Percentiles rank a stretch among this genome's conserved stretches.
These are phyloP conservation scores for Megalurothrips usitatus DNA, from an alignment of 2,888 invertebrate species.

Conservation along the genomic window DNA sequence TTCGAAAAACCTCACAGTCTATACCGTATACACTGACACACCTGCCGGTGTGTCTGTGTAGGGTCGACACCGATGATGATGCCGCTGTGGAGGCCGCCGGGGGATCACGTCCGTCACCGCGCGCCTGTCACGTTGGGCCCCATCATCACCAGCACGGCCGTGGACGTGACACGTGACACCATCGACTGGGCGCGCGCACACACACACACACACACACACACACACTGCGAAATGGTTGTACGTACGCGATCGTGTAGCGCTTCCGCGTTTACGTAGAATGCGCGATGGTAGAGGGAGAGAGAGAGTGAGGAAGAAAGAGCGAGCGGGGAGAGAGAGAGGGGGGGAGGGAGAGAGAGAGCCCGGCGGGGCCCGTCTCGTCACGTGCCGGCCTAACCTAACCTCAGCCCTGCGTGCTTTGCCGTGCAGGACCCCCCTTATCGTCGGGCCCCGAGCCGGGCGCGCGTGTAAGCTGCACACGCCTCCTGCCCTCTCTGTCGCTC, in stretches of 20 bases:
- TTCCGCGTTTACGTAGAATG: not conserved
- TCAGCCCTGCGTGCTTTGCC: not conserved
- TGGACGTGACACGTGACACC: not conserved
- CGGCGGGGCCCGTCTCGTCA: not conserved
- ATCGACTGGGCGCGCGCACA: not conserved
- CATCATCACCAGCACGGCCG: not conserved
- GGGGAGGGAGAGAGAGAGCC: not conserved
- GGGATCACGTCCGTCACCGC: not conserved
- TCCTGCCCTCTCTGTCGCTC: too few relatives aligned
- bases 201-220: constrained; percentile 19
- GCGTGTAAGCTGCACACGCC: not conserved
- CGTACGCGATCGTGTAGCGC: not conserved
- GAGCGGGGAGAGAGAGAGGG: not conserved
- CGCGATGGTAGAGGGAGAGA: too few relatives aligned
- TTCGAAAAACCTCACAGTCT: too few relatives aligned
- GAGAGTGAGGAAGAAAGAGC: not conserved
- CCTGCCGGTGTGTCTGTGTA: too few relatives aligned
- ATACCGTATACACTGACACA: too few relatives aligned
- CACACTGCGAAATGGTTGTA: not conserved
- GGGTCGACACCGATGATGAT: too few relatives aligned
- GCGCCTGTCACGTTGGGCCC: not conserved
- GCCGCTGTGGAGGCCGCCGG: not conserved
- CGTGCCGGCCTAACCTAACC: not conserved
- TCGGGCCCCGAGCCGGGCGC: not conserved
- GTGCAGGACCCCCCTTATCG: not conserved